Conservation (phyloP, 2,113 vertebrate genomes). For the Camelus bactrianus region DNA sequence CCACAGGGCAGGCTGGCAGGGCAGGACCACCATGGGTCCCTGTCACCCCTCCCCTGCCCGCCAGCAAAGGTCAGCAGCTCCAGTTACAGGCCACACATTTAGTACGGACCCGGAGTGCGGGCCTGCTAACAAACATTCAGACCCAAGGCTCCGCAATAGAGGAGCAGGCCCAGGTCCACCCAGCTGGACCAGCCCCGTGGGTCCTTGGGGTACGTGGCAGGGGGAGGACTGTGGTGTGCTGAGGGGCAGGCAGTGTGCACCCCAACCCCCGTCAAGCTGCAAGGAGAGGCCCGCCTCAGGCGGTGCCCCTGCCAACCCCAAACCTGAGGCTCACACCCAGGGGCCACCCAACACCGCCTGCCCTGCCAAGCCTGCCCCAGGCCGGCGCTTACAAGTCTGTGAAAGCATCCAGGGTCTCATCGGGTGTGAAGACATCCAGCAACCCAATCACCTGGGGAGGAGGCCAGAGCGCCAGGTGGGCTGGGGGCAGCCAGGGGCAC, state of each 20-base stretch:
- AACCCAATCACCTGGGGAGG: slow-evolving; percentile 95
- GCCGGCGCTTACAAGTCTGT: slow-evolving; percentile 95
- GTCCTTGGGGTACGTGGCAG: background rate
- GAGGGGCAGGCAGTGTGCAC: background rate
- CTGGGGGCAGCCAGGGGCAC: accelerated
- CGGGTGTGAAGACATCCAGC: slow-evolving; percentile 96
- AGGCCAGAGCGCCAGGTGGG: background rate
- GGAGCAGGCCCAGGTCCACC: background rate
- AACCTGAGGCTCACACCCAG: background rate
- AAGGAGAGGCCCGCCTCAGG: background rate
- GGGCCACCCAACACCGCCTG: background rate
- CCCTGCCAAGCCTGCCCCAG: background rate
- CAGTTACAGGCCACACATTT: background rate
- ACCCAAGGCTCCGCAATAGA: background rate
- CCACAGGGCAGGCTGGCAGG: background rate
- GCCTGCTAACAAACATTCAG: background rate
- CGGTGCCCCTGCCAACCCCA: too few species aligned
- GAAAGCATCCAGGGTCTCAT: slow-evolving; percentile 94
- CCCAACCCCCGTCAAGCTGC: accelerated
- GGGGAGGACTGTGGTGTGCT: background rate
- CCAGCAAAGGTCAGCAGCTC: slow-evolving; percentile 61
- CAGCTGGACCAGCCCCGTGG: accelerated
- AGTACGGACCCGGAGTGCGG: background rate
- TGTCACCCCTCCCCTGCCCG: background rate
- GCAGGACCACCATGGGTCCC: background rate